Base-by-base conservation (phyloP, 35 echinoderm and acorn worm species). In the Hemicentrotus pulcherrimus region DNA sequence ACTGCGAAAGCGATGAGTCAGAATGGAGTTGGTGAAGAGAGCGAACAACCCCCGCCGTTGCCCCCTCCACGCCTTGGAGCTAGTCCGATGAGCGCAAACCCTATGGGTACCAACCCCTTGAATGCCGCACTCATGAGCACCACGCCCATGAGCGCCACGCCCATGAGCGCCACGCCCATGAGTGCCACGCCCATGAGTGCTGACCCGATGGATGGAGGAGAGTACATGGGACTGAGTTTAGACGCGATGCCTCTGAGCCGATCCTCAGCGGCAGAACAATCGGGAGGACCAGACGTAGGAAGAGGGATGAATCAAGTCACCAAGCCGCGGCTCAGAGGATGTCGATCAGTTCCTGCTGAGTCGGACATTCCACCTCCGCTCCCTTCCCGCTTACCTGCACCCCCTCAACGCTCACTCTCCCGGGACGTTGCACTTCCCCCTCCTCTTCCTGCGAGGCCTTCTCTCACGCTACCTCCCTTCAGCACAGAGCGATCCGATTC, bases 1-100 rank as follows among this genome's bases (percentile, higher is more conserved):
- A 85, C 95, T 30, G 91, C 45, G 13, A 93, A 91, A 46, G 87
- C 45, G 28, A 58, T 31, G 45, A 33, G 48, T 16, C 30, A 31
- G n/a, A 93, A 93, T 58, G 91, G 91, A 8, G 16, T 50, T 4
- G 46, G 11, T 11, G 91, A 93, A n/a, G 91, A 93, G 6, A 28
- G 28, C 22, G 78, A 86, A 32, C 59, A 60, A 13, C 97, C 97
- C 32, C 97, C 97, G 18, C 97, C 97, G 2, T 48, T 98, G 6
- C 97, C 97, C 14, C 97, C 97, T 32, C 96, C 95, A n/a, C 61
- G 94, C 19, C 59, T 85, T 24, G 91, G 91, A 24, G 95, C 91
- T 2, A 96, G 96, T 78, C 96, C 96, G 9, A 89, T 78, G 91
- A 78, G 65, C 24, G 22, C 65, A 22, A 78, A 22, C 65, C 65